Conservation (phyloP, 1,140 invertebrate species). For the Eupeodes corollae region DNA sequence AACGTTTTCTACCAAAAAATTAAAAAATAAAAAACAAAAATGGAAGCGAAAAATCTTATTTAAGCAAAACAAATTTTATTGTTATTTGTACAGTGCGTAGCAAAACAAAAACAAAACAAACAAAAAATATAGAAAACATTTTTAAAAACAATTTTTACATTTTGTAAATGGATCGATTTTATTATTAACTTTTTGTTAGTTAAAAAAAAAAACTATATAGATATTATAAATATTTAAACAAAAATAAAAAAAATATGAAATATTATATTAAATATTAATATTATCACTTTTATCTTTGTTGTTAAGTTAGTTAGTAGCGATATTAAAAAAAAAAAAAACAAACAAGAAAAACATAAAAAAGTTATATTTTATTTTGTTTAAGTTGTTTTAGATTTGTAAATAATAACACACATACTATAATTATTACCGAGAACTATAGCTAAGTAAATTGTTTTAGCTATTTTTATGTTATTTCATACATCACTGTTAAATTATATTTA, state of each 20-base stretch:
- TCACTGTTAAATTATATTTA: constrained; percentile 2
- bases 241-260: constrained; percentile 1
- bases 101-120: not conserved
- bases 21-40: constrained; percentile 11
- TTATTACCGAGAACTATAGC: not conserved
- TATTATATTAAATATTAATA: constrained; percentile 6
- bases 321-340: constrained; percentile 2
- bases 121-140: constrained; percentile 3
- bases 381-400: constrained; percentile 22
- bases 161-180: constrained; percentile 39
- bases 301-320: constrained; percentile 8
- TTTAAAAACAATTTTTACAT: constrained; percentile 15
- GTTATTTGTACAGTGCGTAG: not conserved
- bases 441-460: constrained; percentile 2
- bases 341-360: constrained; percentile 8
- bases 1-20: not conserved
- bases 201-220: constrained; percentile 1
- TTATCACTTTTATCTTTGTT: constrained; percentile 6
- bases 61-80: not conserved
- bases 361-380: not conserved
- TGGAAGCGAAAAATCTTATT: constrained; percentile 4
- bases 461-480: constrained; percentile 1
- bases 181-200: constrained; percentile 6
- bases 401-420: constrained; percentile 9
- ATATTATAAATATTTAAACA: constrained; percentile 3